Percentiles rank a stretch among this genome's conserved stretches.
phyloP scores from a whole-genome alignment of 2,113 vertebrate species.

The Pipa parva region DNA sequence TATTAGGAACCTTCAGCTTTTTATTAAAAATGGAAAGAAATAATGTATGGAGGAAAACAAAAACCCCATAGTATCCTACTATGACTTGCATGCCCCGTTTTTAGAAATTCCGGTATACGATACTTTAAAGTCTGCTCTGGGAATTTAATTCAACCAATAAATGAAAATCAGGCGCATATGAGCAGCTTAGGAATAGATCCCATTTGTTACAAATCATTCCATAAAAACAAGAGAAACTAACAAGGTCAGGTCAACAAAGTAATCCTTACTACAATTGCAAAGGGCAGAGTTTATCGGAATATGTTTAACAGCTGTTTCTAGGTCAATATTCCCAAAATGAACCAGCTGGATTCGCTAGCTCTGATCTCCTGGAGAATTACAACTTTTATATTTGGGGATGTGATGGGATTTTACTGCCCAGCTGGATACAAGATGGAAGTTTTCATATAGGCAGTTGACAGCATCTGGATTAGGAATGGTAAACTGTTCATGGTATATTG shows the following conservation, averaged over 20 bases:
- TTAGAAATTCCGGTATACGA: neutral
- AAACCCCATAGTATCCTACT: neutral
- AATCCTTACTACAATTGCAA: slow-evolving; percentile 22
- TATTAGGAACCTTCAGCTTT: too few species aligned
- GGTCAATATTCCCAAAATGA: slow-evolving; percentile 17
- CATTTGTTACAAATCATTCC: slow-evolving; percentile 29
- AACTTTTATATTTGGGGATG: slow-evolving; percentile 2
- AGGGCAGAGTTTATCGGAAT: slow-evolving; percentile 27
- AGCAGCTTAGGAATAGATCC: slow-evolving; percentile 15
- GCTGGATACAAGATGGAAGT: slow-evolving; percentile 33
- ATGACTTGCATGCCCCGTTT: neutral
- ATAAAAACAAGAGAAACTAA: neutral
- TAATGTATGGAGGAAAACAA: neutral
- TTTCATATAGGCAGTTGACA: slow-evolving; percentile 14
- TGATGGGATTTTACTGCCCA: slow-evolving; percentile 19
- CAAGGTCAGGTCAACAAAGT: slow-evolving; percentile 5
- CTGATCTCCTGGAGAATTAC: slow-evolving; percentile 16
- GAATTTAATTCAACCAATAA: slow-evolving; percentile 14
- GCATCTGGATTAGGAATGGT: neutral
- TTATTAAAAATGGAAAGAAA: too few species aligned
- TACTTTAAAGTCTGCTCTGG: neutral
- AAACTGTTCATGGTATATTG: neutral
- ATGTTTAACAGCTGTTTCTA: slow-evolving; percentile 15
- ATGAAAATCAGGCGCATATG: slow-evolving; percentile 20
- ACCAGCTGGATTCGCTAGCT: neutral